Percentiles rank a stretch among this genome's conserved stretches.
phyloP scores from a whole-genome alignment of 2,113 vertebrate genomes.

The Sapayoa aenigma region DNA sequence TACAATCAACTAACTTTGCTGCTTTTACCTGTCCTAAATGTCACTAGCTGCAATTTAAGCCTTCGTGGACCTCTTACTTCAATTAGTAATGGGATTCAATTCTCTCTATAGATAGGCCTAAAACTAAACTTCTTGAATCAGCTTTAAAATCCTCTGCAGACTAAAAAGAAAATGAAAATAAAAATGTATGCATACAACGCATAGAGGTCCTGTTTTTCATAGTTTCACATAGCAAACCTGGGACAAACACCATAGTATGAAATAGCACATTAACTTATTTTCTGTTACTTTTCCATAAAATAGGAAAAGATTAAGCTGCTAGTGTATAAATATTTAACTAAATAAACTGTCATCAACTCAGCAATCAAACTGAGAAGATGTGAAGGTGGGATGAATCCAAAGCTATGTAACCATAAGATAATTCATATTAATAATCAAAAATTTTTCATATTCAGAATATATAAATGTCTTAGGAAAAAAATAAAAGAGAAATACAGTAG shows the following conservation, averaged over 20 bases:
- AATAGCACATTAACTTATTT: background rate
- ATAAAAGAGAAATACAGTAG: background rate
- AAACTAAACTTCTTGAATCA: background rate
- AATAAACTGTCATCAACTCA: slow-evolving; percentile 9
- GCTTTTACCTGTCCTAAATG: background rate
- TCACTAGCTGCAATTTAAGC: background rate
- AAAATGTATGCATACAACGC: background rate
- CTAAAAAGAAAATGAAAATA: background rate
- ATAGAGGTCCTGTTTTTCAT: background rate
- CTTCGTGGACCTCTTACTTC: background rate
- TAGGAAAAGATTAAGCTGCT: background rate
- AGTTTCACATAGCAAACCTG: background rate
- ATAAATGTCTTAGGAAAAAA: background rate
- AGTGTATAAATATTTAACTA: background rate
- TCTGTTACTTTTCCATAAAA: background rate
- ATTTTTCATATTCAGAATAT: background rate
- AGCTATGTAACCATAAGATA: background rate
- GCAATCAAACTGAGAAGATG: slow-evolving; percentile 11
- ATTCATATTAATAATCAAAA: slow-evolving; percentile 23
- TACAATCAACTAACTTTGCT: background rate
- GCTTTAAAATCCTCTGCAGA: background rate
- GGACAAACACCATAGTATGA: background rate
- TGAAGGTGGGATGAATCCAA: background rate
- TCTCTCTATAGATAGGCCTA: background rate
- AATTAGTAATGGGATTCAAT: background rate